Conservation (phyloP, 2,888 invertebrate genomes). For the Pyrocoelia pectoralis region DNA sequence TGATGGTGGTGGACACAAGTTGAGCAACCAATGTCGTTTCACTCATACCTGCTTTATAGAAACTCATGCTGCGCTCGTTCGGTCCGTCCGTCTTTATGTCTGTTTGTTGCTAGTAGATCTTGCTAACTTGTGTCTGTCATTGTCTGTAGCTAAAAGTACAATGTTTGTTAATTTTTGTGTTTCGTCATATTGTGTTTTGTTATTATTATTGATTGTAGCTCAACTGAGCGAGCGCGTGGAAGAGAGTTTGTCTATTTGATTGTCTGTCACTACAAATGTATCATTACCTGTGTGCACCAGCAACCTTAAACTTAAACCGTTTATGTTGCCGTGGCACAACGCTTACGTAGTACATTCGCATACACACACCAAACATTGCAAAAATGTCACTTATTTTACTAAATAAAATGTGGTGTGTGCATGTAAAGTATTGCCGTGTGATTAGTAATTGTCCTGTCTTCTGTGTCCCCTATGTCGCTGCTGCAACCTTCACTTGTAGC, state of each 20-base stretch:
- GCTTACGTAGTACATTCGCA: constrained; percentile 55
- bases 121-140: constrained; percentile 63
- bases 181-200: constrained; percentile 56
- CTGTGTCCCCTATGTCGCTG: constrained; percentile 78
- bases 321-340: constrained; percentile 38
- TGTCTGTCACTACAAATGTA: constrained; percentile 39
- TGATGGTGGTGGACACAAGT: constrained; percentile 61
- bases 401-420: constrained; percentile 30
- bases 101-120: constrained; percentile 51
- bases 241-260: constrained; percentile 43
- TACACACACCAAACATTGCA: constrained; percentile 20
- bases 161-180: constrained; percentile 51
- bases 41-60: constrained; percentile 45
- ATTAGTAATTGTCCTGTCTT: constrained; percentile 64
- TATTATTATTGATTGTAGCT: constrained; percentile 42
- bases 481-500: constrained; percentile 72
- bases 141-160: constrained; percentile 60
- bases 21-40: constrained; percentile 55
- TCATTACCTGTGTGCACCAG: constrained; percentile 39
- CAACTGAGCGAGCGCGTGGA: constrained; percentile 34
- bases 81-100: constrained; percentile 42
- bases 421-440: constrained; percentile 57
- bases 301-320: constrained; percentile 27
- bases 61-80: constrained; percentile 44
- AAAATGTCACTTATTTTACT: neutral